A percentile compares a stretch with the other conserved stretches of the same genome.
phyloP scores from a whole-genome alignment of 35 echinoderm and acorn worm genomes.

The Nesometra sesokonis region DNA sequence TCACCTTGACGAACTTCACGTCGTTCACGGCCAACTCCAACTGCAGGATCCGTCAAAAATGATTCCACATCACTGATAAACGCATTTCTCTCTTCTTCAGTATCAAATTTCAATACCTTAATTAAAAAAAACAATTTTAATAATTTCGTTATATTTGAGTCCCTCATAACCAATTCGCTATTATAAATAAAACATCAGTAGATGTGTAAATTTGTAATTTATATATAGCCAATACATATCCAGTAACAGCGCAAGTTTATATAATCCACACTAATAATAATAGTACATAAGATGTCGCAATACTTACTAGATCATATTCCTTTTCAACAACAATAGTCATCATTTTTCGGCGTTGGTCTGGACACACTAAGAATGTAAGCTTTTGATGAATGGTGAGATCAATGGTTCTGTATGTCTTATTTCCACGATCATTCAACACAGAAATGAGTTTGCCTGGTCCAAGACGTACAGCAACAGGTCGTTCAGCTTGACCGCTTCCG shows the following conservation, averaged over 20 bases:
- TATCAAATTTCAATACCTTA: slow-evolving; percentile 62
- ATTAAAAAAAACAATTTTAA: background rate
- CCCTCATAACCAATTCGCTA: no score
- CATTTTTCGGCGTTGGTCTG: slow-evolving; percentile 42
- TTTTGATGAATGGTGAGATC: slow-evolving; percentile 66
- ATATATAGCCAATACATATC: no score
- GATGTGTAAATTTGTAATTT: no score
- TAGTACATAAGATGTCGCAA: no score
- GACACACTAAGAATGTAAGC: slow-evolving; percentile 49
- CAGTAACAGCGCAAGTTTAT: no score
- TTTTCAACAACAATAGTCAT: slow-evolving; percentile 67
- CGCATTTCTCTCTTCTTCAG: slow-evolving; percentile 32
- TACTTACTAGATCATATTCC: slow-evolving; percentile 67
- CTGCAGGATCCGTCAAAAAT: slow-evolving; percentile 66
- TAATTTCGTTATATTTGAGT: background rate
- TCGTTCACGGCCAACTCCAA: slow-evolving; percentile 67
- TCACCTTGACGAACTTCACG: slow-evolving; percentile 63
- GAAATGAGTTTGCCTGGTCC: slow-evolving; percentile 68
- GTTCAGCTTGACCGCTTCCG: slow-evolving; percentile 43
- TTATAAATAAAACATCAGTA: no score
- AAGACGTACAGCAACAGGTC: slow-evolving; percentile 66
- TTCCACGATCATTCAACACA: slow-evolving; percentile 77
- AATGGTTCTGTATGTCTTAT: slow-evolving; percentile 57
- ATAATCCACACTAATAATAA: no score
- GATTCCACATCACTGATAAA: slow-evolving; percentile 72